Evolutionary conservation across 2,797 vertebrate species (phyloP), one percentile per base, ranked within the genome.

Genomic region (Enteromius afrohamiltoni): DNA sequence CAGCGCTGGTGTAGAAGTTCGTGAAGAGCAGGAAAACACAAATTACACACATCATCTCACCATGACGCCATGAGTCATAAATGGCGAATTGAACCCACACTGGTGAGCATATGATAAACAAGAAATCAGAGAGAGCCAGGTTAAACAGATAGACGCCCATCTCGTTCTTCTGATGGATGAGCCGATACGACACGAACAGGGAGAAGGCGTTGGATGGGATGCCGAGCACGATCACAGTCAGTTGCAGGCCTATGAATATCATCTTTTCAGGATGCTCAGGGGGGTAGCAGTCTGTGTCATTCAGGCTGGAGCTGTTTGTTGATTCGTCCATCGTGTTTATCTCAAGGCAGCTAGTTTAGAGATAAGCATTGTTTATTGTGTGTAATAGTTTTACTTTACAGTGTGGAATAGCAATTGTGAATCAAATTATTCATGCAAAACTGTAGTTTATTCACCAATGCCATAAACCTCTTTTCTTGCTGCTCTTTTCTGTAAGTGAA

Each of bases 91-190:
- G 88, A 85, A 97, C 89, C 96, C 96, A 98, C 1, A 97, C 79
- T 10, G 94, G 95, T 19, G 97, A 89, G 1, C 94, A 92, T 0
- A 91, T n/a, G 0, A 94, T 91, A 40, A 96, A 96, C 17, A 94
- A 90, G 69, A 98, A 90, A 86, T 98, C 97, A 3, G 96, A 94
- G 26, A 97, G 91, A 0, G 96, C 96, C 71, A 98, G 86, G 84
- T 95, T 96, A 90, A 97, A 95, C 26, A 97, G 92, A 85, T 97
- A 98, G 82, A 98, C 89, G 0, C 96, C 96, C 0, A 98, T 86
- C 78, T 97, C 96, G 0, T 97, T 98, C 84, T 91, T 94, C 71
- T 95, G 95, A 85, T 87, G 94, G 16, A 97, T 93, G 87, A 97
- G 96, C 85, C 95, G 87, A 80, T 90, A 96, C 79, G 96, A 96